These are phyloP conservation scores for Progne subis DNA, from an alignment of 2,113 vertebrate species.

Conservation along the genomic window DNA sequence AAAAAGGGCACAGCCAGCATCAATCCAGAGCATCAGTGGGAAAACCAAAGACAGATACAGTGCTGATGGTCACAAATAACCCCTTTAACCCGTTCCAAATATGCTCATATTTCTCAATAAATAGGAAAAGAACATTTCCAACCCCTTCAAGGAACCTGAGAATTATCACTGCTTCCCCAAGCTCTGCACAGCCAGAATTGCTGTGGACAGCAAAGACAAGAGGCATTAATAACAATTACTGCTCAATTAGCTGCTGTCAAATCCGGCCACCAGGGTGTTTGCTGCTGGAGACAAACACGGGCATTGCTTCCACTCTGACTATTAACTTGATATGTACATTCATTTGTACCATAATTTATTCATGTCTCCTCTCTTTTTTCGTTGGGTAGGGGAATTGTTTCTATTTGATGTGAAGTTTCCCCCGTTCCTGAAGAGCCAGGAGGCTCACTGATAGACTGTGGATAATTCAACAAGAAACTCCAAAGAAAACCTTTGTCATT, in stretches of 20 bases:
- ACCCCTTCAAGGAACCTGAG: not conserved
- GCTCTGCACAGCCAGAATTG: not conserved
- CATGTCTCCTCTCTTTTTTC: not conserved
- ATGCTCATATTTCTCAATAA: not conserved
- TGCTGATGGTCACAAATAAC: not conserved
- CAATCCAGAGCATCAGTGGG: not conserved
- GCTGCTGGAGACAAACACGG: not conserved
- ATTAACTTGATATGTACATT: conserved; percentile 3
- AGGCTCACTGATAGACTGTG: not conserved
- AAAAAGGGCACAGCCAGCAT: not conserved
- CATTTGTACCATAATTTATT: conserved; percentile 25
- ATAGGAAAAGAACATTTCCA: not conserved
- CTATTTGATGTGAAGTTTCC: not conserved
- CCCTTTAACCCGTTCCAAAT: not conserved
- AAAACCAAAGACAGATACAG: not conserved
- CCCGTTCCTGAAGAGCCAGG: not conserved
- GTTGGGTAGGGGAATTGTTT: not conserved
- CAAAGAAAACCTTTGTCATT: conserved; percentile 25
- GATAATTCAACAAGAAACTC: conserved; percentile 27
- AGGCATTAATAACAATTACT: conserved; percentile 23
- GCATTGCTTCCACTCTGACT: not conserved
- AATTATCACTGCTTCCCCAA: not conserved
- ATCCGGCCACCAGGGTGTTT: not conserved
- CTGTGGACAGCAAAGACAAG: not conserved
- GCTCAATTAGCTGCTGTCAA: conserved; percentile 37